A percentile compares a stretch with the other conserved stretches of the same genome.
Evolutionary conservation across 2,888 invertebrate genomes (phyloP).

Genomic region (Dysmachus trigonus): DNA sequence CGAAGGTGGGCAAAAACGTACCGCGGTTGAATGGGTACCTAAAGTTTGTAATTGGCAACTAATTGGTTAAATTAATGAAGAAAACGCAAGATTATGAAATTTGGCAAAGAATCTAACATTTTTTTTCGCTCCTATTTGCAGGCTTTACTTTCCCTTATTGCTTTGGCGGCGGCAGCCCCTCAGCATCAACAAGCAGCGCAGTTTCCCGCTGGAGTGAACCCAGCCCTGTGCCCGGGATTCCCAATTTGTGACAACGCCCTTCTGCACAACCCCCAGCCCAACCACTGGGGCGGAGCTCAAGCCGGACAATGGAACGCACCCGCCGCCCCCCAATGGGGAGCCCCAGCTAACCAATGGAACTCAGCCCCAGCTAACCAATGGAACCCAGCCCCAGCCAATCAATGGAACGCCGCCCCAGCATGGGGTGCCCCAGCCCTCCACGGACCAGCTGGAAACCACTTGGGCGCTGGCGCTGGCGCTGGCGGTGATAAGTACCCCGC

Average conservation of each 20-base stretch:
- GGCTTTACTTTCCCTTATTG: conserved; percentile 59
- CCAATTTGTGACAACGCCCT: conserved; percentile 67
- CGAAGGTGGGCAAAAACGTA: background rate
- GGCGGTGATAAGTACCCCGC: conserved; percentile 65
- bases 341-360: conserved; percentile 51
- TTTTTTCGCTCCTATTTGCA: conserved; percentile 51
- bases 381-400: conserved; percentile 54
- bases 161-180: conserved; percentile 60
- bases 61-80: background rate
- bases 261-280: conserved; percentile 61
- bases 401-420: conserved; percentile 5
- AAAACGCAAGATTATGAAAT: background rate
- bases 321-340: conserved; percentile 49
- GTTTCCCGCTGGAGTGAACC: conserved; percentile 66
- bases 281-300: conserved; percentile 58
- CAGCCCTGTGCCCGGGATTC: conserved; percentile 66
- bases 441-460: conserved; percentile 52
- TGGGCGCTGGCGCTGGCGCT: conserved; percentile 56
- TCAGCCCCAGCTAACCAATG: conserved; percentile 51
- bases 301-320: conserved; percentile 56
- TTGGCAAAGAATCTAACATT: background rate
- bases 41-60: background rate
- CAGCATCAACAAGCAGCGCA: conserved; percentile 63
- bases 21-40: background rate
- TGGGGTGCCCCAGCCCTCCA: conserved; percentile 53